Percentiles rank a stretch among this genome's conserved stretches.
Conservation (phyloP, 2,113 vertebrate genomes). For the Siphamia tubifer region DNA sequence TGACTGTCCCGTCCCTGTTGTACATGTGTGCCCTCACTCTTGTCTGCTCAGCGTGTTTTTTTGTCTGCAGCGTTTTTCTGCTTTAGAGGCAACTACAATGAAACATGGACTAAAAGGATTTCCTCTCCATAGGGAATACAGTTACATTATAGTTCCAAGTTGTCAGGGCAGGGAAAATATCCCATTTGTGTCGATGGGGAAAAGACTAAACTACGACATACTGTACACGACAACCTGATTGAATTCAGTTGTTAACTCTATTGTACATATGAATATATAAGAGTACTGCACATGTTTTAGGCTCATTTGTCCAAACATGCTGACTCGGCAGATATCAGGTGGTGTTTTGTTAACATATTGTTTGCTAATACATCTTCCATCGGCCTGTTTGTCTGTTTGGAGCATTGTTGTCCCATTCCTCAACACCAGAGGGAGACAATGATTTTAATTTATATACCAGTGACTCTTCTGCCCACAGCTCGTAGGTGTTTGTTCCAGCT, state of each 20-base stretch:
- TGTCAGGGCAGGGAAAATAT: background rate
- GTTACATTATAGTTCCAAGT: background rate
- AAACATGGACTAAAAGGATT: slow-evolving; percentile 15
- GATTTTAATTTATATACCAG: background rate
- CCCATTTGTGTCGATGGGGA: no score
- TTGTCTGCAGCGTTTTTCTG: background rate
- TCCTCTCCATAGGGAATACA: background rate
- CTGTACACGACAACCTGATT: no score
- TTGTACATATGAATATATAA: no score
- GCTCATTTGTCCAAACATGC: no score
- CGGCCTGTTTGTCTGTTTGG: background rate
- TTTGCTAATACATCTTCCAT: background rate
- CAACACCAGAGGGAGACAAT: slow-evolving; percentile 67
- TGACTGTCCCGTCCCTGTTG: no score
- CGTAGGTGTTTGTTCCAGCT: slow-evolving; percentile 9
- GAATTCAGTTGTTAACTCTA: no score
- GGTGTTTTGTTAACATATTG: background rate
- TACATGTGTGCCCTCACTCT: background rate
- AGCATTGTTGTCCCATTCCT: slow-evolving; percentile 16
- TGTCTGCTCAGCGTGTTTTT: slow-evolving; percentile 13
- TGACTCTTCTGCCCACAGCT: background rate
- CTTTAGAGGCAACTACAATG: background rate
- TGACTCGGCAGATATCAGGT: no score
- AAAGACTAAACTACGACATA: no score
- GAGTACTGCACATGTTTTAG: no score